phyloP scores from a whole-genome alignment of 2,113 vertebrate species.

The Toxotes chatareus region DNA sequence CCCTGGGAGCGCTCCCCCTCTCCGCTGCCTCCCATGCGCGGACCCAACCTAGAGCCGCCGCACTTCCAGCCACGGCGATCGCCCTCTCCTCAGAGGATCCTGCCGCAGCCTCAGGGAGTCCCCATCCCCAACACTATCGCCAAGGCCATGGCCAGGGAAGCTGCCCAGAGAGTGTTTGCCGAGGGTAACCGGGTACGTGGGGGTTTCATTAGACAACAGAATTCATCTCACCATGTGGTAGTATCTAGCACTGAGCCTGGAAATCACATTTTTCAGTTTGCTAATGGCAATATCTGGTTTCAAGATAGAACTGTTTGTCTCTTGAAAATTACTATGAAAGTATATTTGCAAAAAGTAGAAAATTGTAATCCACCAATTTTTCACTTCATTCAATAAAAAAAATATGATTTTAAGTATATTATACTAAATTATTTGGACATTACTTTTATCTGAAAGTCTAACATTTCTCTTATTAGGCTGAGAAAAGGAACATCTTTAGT shows the following conservation, averaged over 20 bases:
- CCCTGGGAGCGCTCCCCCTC: conserved; percentile 89
- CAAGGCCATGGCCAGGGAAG: conserved; percentile 97
- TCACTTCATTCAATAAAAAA: not conserved
- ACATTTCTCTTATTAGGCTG: conserved; percentile 83
- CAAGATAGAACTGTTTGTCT: not conserved
- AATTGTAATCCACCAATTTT: not conserved
- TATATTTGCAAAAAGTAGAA: not conserved
- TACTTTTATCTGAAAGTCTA: not conserved
- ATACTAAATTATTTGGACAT: not conserved
- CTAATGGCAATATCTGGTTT: not conserved
- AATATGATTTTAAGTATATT: not conserved
- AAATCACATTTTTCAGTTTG: not conserved
- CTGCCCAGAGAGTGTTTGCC: conserved; percentile 90
- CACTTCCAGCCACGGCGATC: conserved; percentile 87
- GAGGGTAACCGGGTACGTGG: conserved; percentile 90
- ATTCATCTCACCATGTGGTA: not conserved
- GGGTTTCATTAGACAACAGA: not conserved
- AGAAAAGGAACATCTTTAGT: conserved; percentile 92
- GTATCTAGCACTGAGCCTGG: not conserved
- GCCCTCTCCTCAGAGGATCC: conserved; percentile 94
- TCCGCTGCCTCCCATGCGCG: conserved; percentile 79
- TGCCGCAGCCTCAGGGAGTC: conserved; percentile 95
- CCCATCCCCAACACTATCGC: conserved; percentile 92
- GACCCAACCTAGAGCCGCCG: conserved; percentile 89
- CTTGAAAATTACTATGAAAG: not conserved